Base-by-base conservation (phyloP, 2,113 vertebrate species). In the Tursiops truncatus region DNA sequence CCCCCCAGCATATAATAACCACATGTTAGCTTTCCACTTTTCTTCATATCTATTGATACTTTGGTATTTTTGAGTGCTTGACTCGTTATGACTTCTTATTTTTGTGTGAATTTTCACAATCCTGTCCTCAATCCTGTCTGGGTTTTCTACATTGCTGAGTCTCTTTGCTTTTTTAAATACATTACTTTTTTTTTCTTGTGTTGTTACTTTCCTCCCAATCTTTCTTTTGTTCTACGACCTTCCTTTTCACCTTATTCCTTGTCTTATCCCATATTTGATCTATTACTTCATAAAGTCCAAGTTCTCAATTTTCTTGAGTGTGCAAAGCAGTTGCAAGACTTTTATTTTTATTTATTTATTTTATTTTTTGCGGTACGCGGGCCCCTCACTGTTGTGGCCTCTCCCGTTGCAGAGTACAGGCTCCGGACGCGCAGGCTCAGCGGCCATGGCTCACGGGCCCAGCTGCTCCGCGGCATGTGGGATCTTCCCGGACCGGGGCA, bases 231-330 rank as follows among this genome's bases (percentile, higher is more conserved):
- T 68, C 63, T 11, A 36, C 6, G 3, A 80, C 17, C 12, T 79
- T 96, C 63, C 6, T 96, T 96, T 77, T 84, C 65, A 85, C 65
- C 14, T 73, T 88, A 53, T 65, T 70, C 62, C 33, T 89, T 56
- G 26, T 73, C 36, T 92, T 77, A 38, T 36, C 65, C 33, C 28
- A 60, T 62, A 79, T 79, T 47, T 79, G 14, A 63, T 68, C 47
- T 65, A 53, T 83, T 73, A 63, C 56, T 93, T 97, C 68, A 79
- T 63, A 73, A 94, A 79, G 23, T 56, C 10, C 71, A 88, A 65
- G 5, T 74, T 71, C n/a, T 91, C 56, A 76, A 63, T 67, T 77
- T 95, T 36, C 4, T 74, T n/a, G 6, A 80, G n/a, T 73, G 2
- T 74, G 9, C 70, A 94, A 83, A 82, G n/a, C 14, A 91, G 26